Conservation (phyloP, 2,797 vertebrate genomes). For the Pangasius mekongensis region DNA sequence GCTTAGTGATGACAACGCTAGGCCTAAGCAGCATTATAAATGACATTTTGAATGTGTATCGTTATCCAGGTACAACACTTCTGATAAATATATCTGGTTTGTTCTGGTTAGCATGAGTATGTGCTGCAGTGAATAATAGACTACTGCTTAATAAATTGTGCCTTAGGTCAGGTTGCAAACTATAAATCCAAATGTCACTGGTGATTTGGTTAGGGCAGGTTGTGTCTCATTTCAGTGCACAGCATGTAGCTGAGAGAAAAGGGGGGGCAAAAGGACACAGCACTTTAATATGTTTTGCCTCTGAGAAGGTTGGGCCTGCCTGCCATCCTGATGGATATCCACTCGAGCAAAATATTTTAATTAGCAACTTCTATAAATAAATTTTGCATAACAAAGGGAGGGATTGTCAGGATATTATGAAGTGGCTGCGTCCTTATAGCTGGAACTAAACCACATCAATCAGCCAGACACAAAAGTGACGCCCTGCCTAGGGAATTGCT, state of each 20-base stretch:
- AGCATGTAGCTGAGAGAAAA: background rate
- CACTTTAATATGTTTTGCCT: slow-evolving; percentile 4
- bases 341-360: slow-evolving; percentile 57
- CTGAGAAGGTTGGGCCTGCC: slow-evolving; percentile 18
- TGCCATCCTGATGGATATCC: slow-evolving; percentile 45
- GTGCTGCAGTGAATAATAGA: background rate
- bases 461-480: slow-evolving; percentile 22
- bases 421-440: slow-evolving; percentile 38
- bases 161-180: background rate
- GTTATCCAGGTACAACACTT: background rate
- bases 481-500: background rate
- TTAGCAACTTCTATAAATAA: slow-evolving; percentile 55
- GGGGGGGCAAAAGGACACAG: background rate
- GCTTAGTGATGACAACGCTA: background rate
- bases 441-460: slow-evolving; percentile 46
- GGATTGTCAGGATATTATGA: slow-evolving; percentile 48
- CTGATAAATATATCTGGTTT: background rate
- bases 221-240: background rate
- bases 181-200: background rate
- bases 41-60: background rate
- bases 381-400: slow-evolving; percentile 42
- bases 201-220: background rate
- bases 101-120: background rate
- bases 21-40: background rate
- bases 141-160: background rate